These are phyloP conservation scores for Triplophysa yarkandensis DNA, from an alignment of 2,797 vertebrate genomes.

Conservation along the genomic window DNA sequence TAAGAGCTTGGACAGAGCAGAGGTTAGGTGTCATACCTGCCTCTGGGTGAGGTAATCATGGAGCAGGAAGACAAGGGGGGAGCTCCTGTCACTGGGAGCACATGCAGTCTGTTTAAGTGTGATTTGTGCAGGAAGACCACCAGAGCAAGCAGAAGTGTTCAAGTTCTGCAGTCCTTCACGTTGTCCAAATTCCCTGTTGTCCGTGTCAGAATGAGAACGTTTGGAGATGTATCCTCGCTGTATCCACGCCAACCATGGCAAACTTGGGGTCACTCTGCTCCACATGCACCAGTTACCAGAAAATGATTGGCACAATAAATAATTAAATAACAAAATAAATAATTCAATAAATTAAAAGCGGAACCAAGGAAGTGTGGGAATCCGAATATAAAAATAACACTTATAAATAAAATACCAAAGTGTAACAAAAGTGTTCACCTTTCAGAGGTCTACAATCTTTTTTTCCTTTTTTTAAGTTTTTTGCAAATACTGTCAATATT, in stretches of 20 bases:
- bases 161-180: constrained; percentile 15
- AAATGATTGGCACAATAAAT: constrained; percentile 79
- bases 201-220: constrained; percentile 13
- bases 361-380: constrained; percentile 72
- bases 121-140: constrained; percentile 78
- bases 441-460: constrained; percentile 73
- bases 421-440: constrained; percentile 74
- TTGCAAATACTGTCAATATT: constrained; percentile 82
- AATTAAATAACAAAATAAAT: constrained; percentile 80
- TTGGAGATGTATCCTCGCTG: constrained; percentile 39
- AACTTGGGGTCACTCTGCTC: constrained; percentile 70
- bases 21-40: constrained; percentile 73
- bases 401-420: constrained; percentile 78
- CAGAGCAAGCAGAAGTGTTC: constrained; percentile 69
- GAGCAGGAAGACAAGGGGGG: constrained; percentile 58
- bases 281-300: constrained; percentile 61
- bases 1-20: constrained; percentile 73
- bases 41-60: constrained; percentile 78
- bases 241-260: constrained; percentile 58
- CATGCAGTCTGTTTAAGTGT: constrained; percentile 72
- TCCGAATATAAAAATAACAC: constrained; percentile 81
- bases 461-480: constrained; percentile 56
- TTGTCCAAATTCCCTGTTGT: constrained; percentile 51
- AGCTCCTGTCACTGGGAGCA: constrained; percentile 71
- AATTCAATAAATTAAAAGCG: constrained; percentile 56